Evolutionary conservation across 2,113 vertebrate species (phyloP), one percentile per base, ranked within the genome.

Genomic region (Tetraodon nigroviridis): DNA sequence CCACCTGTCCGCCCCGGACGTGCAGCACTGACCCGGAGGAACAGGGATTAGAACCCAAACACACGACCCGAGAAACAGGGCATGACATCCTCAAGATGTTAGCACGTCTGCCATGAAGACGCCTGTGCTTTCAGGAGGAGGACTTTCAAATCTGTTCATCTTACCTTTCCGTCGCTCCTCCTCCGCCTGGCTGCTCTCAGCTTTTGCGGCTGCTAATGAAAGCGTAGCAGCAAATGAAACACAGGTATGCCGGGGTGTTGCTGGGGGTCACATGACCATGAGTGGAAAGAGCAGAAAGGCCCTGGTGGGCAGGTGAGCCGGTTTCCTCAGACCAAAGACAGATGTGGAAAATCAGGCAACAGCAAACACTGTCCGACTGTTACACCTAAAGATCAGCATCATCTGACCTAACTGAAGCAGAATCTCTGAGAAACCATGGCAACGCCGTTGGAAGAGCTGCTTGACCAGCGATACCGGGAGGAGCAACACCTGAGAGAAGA

Each of bases 131-230:
- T n/a, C n/a, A n/a, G n/a, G n/a, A n/a, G n/a, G n/a, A n/a, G n/a
- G n/a, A n/a, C 81, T 86, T 87, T 86, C 81, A 89, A 83, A 84
- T 82, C 76, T 81, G 75, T 83, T 84, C 80, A 84, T 82, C 79
- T 82, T 83, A 63, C 69, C 67, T 66, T 55, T 45, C 64, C 57
- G 20, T 58, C 53, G 62, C 70, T 82, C 68, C 68, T 57, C 68
- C 63, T 60, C 14, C 4, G 0, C 60, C 2, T 40, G 53, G 63
- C 73, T 72, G 75, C 57, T 76, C 71, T 84, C 64, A 81, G 84
- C 81, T 78, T 79, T 67, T 73, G 50, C 69, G 63, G 50, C 61
- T 66, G 58, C 32, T 59, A 83, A 70, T 80, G 70, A 83, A 75
- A 77, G 63, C 0, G 4, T 2, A 58, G 54, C 66, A 22, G 17